Percentiles rank a stretch among this genome's conserved stretches.
Evolutionary conservation across 2,797 vertebrate genomes (phyloP).

Genomic region (Chaenodraco wilsoni): DNA sequence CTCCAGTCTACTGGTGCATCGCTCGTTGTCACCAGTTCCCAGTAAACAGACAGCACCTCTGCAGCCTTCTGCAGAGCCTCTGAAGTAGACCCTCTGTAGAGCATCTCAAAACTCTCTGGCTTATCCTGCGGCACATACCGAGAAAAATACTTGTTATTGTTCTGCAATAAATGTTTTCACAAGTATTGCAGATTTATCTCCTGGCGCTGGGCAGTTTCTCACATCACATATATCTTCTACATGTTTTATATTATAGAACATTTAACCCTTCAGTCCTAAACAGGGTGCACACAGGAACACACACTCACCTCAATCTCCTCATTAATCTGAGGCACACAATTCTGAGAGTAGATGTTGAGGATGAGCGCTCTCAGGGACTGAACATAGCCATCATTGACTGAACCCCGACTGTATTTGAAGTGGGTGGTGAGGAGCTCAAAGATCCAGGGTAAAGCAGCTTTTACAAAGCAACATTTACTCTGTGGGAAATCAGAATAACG

Average conservation of each 20-base stretch:
- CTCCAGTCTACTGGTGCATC: slow-evolving; percentile 80
- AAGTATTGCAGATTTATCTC: slow-evolving; percentile 23
- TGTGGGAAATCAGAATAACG: slow-evolving; percentile 50
- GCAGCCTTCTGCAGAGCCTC: slow-evolving; percentile 78
- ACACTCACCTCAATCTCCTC: slow-evolving; percentile 83
- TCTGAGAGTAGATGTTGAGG: slow-evolving; percentile 85
- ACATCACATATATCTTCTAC: background rate
- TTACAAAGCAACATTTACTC: slow-evolving; percentile 86
- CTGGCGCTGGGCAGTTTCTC: background rate
- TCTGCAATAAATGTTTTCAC: slow-evolving; percentile 15
- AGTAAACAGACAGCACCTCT: slow-evolving; percentile 80
- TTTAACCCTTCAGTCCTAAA: background rate
- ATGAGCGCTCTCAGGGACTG: slow-evolving; percentile 79
- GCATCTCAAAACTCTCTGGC: slow-evolving; percentile 79
- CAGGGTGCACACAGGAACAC: background rate
- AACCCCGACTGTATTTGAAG: slow-evolving; percentile 80
- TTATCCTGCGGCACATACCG: slow-evolving; percentile 71
- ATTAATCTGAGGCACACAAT: slow-evolving; percentile 83
- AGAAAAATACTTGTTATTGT: slow-evolving; percentile 14
- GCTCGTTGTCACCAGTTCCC: slow-evolving; percentile 78
- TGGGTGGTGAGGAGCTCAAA: slow-evolving; percentile 82
- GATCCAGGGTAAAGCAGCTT: slow-evolving; percentile 84
- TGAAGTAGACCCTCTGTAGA: slow-evolving; percentile 74
- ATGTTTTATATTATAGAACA: slow-evolving; percentile 8
- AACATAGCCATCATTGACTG: slow-evolving; percentile 80